These are phyloP conservation scores for Australoheros scitulus DNA, from an alignment of 2,113 vertebrate genomes.

Conservation along the genomic window DNA sequence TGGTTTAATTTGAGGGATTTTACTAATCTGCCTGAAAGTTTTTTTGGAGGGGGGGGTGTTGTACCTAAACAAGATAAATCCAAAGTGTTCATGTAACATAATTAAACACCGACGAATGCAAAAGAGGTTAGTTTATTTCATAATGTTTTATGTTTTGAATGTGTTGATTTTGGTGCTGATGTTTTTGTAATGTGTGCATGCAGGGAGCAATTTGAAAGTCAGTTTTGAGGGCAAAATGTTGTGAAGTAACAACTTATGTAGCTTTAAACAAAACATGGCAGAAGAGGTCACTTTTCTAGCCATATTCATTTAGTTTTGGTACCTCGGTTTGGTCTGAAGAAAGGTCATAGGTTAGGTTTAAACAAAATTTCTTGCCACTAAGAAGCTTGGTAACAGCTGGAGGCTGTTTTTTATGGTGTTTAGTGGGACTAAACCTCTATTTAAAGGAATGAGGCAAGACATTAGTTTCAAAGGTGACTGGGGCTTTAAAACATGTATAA, in stretches of 20 bases:
- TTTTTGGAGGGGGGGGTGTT: not conserved
- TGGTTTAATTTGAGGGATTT: not conserved
- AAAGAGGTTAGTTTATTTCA: not conserved
- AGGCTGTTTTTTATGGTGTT: too few relatives aligned
- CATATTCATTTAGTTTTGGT: not conserved
- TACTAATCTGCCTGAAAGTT: not conserved
- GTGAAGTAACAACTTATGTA: not conserved
- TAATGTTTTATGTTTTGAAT: not conserved
- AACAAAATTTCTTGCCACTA: too few relatives aligned
- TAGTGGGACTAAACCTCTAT: too few relatives aligned
- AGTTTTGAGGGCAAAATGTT: not conserved
- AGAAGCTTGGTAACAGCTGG: too few relatives aligned
- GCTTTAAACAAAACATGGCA: fast-evolving
- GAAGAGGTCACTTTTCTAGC: not conserved
- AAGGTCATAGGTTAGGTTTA: too few relatives aligned
- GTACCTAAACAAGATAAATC: not conserved
- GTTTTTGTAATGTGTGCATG: not conserved
- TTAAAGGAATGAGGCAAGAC: too few relatives aligned
- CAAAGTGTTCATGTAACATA: not conserved
- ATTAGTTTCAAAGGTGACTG: too few relatives aligned
- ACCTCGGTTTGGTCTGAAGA: not conserved
- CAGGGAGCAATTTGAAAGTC: not conserved
- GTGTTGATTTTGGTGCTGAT: not conserved
- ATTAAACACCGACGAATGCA: not conserved
- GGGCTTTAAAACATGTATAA: too few relatives aligned